Base-by-base conservation (phyloP, 2,888 invertebrate species). In the Clitarchus hookeri region DNA sequence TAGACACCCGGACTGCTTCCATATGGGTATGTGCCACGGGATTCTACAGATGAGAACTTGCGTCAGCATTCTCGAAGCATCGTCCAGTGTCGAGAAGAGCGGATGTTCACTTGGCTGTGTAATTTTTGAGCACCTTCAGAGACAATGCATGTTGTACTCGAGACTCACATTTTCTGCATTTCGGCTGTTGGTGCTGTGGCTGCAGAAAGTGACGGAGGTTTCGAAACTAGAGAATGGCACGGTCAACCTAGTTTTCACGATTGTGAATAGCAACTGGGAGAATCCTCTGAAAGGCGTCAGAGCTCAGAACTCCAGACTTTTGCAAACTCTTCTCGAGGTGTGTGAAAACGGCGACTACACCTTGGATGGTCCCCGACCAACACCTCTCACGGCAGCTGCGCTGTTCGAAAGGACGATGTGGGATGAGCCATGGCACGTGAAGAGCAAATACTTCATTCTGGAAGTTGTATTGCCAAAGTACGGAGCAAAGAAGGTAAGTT, bases 391-490 rank as follows among this genome's bases (percentile, higher is more conserved):
- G 90, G 91, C 83, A 89, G 85, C 89, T 0, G 89, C 89, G 77
- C 90, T 90, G 87, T 65, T 91, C 11, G 86, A 89, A 83, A 89
- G 89, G 85, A 86, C 90, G 26, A 89, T 91, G 89, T 89, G 89
- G 88, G 89, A 90, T 91, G 90, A 90, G 44, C 93, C 94, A 86
- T 94, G 94, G 91, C 93, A 93, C 91, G 94, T 93, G 88, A 93
- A 94, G 90, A 93, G 92, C 80, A 94, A 94, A 89, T 94, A 93
- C 90, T 91, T 93, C 87, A 93, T 94, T 91, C 90, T 94, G 12
- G 90, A 93, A 79, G 93, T 93, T 90, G 91, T 94, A 83, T 93
- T 89, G n/a, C 89, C 88, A 19, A 88, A 87, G 79, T 88, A 87
- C 87, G 88, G 88, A 19, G 87, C 88, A 13, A 86, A 87, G 19